Conservation (phyloP, 2,113 vertebrate genomes). For the Onychorhynchus coronatus region DNA sequence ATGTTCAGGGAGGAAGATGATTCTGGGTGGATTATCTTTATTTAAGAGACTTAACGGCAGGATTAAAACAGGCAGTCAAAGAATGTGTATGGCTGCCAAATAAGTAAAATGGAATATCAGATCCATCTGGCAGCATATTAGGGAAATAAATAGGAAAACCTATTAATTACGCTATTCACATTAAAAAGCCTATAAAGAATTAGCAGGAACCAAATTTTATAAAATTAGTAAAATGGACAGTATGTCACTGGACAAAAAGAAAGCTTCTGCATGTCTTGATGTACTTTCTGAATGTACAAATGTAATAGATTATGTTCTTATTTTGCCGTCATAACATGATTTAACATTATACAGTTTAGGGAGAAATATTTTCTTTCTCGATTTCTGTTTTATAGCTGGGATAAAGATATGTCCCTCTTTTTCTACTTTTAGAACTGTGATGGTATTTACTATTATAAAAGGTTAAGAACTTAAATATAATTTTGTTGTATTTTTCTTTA, state of each 20-base stretch:
- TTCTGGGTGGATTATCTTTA: slow-evolving; percentile 6
- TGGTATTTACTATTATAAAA: background rate
- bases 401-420: background rate
- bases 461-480: background rate
- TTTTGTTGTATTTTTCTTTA: background rate
- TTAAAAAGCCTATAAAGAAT: background rate
- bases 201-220: background rate
- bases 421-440: background rate
- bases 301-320: background rate
- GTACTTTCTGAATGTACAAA: background rate
- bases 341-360: background rate
- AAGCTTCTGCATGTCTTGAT: background rate
- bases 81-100: background rate
- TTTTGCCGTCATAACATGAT: background rate
- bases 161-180: background rate
- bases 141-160: background rate
- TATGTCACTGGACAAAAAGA: background rate
- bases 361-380: background rate
- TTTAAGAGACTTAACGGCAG: slow-evolving; percentile 1
- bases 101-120: background rate
- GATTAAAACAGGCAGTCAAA: background rate
- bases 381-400: background rate
- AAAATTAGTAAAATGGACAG: background rate
- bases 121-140: background rate
- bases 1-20: background rate